These are phyloP conservation scores for Hydriomena furcata DNA, from an alignment of 2,888 invertebrate species.

Conservation along the genomic window DNA sequence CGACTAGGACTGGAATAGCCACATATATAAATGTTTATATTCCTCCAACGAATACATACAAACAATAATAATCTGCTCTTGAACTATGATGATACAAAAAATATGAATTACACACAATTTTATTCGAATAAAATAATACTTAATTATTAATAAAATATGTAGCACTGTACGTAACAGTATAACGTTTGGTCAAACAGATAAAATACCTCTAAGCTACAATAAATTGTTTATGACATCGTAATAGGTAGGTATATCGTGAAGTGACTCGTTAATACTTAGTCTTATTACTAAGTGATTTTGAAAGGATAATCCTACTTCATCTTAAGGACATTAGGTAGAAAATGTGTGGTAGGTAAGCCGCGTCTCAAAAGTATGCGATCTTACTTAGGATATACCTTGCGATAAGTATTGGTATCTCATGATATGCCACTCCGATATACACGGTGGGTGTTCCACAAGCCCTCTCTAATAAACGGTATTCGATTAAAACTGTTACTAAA, in stretches of 20 bases:
- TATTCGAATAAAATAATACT: conserved; percentile 19
- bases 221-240: conserved; percentile 9
- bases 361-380: conserved; percentile 52
- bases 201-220: conserved; percentile 2
- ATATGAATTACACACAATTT: conserved; percentile 4
- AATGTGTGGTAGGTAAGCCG: conserved; percentile 47
- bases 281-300: conserved; percentile 39
- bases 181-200: conserved; percentile 6
- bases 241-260: conserved; percentile 15
- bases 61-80: conserved; percentile 6
- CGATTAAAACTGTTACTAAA: conserved; percentile 33
- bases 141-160: conserved; percentile 18
- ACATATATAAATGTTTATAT: conserved; percentile 6
- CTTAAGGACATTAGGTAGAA: conserved; percentile 46
- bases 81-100: conserved; percentile 12
- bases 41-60: conserved; percentile 4
- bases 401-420: conserved; percentile 37
- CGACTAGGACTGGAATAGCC: neutral
- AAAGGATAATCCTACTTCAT: conserved; percentile 50
- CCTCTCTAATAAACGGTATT: conserved; percentile 26
- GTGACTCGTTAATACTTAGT: conserved; percentile 31
- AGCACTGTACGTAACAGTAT: conserved; percentile 13
- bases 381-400: conserved; percentile 38
- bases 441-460: conserved; percentile 27
- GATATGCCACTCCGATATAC: conserved; percentile 59